Evolutionary conservation across 1,140 invertebrate species (phyloP).

Genomic region (Brachionus angularis): DNA sequence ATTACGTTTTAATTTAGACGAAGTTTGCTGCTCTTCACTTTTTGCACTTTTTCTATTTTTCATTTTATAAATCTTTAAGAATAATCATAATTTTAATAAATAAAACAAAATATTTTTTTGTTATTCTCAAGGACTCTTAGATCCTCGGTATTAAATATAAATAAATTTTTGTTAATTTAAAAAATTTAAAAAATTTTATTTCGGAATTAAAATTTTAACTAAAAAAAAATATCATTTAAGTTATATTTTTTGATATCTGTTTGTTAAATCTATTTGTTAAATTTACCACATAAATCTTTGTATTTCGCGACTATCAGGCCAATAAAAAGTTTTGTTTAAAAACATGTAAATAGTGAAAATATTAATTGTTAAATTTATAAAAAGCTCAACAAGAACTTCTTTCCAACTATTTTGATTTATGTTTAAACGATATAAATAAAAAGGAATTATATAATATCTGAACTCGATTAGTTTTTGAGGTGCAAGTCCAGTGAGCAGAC

Average conservation of each 20-base stretch:
- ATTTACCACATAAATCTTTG: slow-evolving; percentile 90
- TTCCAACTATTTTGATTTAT: slow-evolving; percentile 61
- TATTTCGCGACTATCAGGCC: slow-evolving; percentile 67
- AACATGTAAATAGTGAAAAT: slow-evolving; percentile 74
- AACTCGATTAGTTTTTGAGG: slow-evolving; percentile 84
- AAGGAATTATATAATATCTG: slow-evolving; percentile 89
- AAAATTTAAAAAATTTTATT: not conserved
- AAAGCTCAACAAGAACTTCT: slow-evolving; percentile 67
- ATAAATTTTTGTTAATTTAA: not conserved
- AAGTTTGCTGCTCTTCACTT: not conserved
- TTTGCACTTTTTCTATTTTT: not conserved
- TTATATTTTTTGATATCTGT: no score
- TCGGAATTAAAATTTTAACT: not conserved
- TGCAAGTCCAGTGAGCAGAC: slow-evolving; percentile 65
- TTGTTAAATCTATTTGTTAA: no score
- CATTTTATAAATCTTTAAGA: slow-evolving; percentile 7
- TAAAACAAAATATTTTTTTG: not conserved
- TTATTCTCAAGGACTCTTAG: not conserved
- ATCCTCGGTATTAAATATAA: no score
- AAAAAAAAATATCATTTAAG: no score
- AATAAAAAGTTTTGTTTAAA: slow-evolving; percentile 74
- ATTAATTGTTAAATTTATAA: slow-evolving; percentile 71
- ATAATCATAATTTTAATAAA: not conserved
- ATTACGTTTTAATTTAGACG: not conserved
- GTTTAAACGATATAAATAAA: slow-evolving; percentile 73